Evolutionary conservation across 2,113 vertebrate species (phyloP), one percentile per base, ranked within the genome.

Genomic region (Chitala chitala): DNA sequence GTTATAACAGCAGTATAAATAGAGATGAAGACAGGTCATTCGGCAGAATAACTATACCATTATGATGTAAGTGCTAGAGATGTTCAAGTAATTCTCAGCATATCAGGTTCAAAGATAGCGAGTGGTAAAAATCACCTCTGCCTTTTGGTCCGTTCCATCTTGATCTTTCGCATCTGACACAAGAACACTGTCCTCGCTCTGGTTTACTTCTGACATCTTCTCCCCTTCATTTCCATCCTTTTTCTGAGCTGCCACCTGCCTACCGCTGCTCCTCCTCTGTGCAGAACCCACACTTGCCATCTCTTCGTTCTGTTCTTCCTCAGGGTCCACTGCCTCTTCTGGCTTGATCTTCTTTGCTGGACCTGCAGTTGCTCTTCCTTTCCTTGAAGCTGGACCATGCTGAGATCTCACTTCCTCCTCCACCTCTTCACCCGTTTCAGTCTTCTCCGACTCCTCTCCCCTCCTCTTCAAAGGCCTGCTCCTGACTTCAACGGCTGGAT

Each of bases 61-160:
- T n/a, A n/a, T n/a, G n/a, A n/a, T n/a, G n/a, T n/a, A n/a, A n/a
- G n/a, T n/a, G n/a, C n/a, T n/a, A n/a, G n/a, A n/a, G n/a, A n/a
- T n/a, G n/a, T n/a, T n/a, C n/a, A 33, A 63, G 20, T 22, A 63
- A 20, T 12, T 8, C n/a, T n/a, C 65, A 15, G 9, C 38, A 68
- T 22, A 46, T 65, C 17, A 10, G 46, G 42, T 13, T 10, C 42
- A 48, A 9, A 12, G 54, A 44, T 20, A 58, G n/a, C 17, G 22
- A 48, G 24, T 1, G 44, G 20, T 6, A 1, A 68, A 40, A 17
- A 54, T 85, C 77, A 87, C 85, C 84, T 85, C 65, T 76, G 72
- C 40, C n/a, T 68, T 13, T 2, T 71, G 58, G 46, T 20, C n/a
- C n/a, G 42, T 56, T 72, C 58, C 53, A n/a, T 76, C 54, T 66